Base-by-base conservation (phyloP, 2,797 vertebrate genomes). In the Alfaro cultratus region DNA sequence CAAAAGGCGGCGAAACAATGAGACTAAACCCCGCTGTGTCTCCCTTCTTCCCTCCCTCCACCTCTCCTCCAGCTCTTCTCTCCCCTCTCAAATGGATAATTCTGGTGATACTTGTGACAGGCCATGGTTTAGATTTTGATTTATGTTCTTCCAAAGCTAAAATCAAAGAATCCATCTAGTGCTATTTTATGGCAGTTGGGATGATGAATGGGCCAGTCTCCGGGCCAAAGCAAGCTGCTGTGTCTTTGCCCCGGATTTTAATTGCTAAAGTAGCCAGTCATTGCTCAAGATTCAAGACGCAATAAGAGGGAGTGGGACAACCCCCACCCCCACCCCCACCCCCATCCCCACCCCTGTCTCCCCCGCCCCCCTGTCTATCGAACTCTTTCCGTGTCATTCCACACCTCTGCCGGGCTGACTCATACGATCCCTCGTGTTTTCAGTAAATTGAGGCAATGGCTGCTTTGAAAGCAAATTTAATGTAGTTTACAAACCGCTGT, bases 91-190 rank as follows among this genome's bases (percentile, higher is more conserved):
- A 96, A 98, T 97, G 98, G 97, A 97, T 99, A 99, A 99, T 99
- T 97, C 97, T 97, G 96, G 97, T 99, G 98, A 99, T 97, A 97
- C 96, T 95, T 96, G 96, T 99, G 98, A 99, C 98, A 98, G 97
- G 96, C 96, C 94, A 92, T 96, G 97, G 97, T 99, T 99, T 99
- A 99, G 97, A 99, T 99, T 99, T 99, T 99, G 98, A 99, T 99
- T 99, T 99, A 99, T 99, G 98, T 98, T 99, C 97, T 98, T 98
- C 97, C 97, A 97, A 99, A 98, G 97, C 97, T 99, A 99, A 99
- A 99, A 99, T 99, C 98, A 98, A 99, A 99, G 97, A 99, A 99
- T 99, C 98, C 98, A 99, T 99, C 98, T 99, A 97, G 97, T 98
- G 97, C 98, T 99, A 98, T 98, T 99, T 99, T 99, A 99, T 99